Conservation (phyloP, 2,888 invertebrate species). For the Margaritifera margaritifera region DNA sequence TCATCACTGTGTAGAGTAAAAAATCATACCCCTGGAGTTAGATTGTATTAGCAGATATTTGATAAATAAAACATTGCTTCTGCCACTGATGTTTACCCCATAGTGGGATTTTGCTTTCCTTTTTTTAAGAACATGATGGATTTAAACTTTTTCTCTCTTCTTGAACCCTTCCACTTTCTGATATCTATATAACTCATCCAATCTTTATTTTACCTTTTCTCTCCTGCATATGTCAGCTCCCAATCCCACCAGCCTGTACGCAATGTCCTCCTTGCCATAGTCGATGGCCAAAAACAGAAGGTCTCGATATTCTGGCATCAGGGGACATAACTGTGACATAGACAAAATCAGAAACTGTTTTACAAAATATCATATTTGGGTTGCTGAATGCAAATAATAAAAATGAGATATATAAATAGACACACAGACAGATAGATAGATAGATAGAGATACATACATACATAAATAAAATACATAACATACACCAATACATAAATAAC, state of each 20-base stretch:
- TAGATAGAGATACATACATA: not conserved
- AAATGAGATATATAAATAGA: not conserved
- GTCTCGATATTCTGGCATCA: conserved; percentile 58
- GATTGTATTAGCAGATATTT: no score
- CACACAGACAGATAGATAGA: not conserved
- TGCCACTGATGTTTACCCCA: no score
- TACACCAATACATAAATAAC: no score
- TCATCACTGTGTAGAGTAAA: no score
- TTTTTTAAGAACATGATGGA: no score
- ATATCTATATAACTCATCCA: no score
- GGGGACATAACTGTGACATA: conserved; percentile 44
- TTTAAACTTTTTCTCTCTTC: no score
- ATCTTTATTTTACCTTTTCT: conserved; percentile 40
- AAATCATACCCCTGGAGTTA: no score
- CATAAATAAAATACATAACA: no score
- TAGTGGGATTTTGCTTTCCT: no score
- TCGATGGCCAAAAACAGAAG: conserved; percentile 63
- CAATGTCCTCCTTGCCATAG: conserved; percentile 57
- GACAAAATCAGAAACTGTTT: not conserved
- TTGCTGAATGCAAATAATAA: not conserved
- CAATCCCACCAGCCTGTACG: conserved; percentile 49
- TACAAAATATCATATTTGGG: not conserved
- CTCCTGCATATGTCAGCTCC: conserved; percentile 51
- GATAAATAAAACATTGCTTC: no score
- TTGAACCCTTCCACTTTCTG: no score